phyloP scores from a whole-genome alignment of 2,797 vertebrate genomes.

The Siniperca obscura region DNA sequence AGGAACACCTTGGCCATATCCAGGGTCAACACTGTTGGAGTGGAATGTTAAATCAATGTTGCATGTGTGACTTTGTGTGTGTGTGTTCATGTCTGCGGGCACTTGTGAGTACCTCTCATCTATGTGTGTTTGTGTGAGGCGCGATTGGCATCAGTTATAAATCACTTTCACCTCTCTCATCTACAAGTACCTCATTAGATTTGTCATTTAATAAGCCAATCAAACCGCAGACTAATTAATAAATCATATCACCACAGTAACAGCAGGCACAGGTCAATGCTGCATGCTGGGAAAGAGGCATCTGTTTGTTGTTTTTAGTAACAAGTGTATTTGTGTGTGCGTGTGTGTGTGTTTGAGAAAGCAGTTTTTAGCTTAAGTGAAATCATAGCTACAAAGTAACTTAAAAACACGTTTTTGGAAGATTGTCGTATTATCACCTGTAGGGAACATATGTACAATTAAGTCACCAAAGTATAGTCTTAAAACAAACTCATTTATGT shows the following conservation, averaged over 20 bases:
- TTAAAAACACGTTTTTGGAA: background rate
- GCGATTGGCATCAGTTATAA: conserved; percentile 46
- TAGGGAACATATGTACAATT: background rate
- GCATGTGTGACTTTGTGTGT: background rate
- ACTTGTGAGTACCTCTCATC: conserved; percentile 20
- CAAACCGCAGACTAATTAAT: conserved; percentile 72
- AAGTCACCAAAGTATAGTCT: background rate
- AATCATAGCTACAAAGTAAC: background rate
- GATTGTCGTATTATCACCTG: background rate
- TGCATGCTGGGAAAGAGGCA: conserved; percentile 43
- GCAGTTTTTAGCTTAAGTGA: background rate
- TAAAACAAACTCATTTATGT: background rate
- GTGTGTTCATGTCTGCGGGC: background rate
- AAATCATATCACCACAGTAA: conserved; percentile 64
- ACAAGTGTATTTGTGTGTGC: conserved; percentile 5
- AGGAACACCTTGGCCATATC: conserved; percentile 41
- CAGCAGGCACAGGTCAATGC: conserved; percentile 62
- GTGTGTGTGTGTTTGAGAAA: background rate
- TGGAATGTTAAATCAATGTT: conserved; percentile 17
- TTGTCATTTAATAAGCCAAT: conserved; percentile 74
- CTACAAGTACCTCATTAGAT: conserved; percentile 68
- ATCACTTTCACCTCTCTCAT: conserved; percentile 53
- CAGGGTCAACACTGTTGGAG: conserved; percentile 37
- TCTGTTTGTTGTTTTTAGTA: conserved; percentile 48
- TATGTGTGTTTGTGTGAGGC: conserved; percentile 26